Base-by-base conservation (phyloP, 1,140 invertebrate genomes). In the Bombus impatiens region DNA sequence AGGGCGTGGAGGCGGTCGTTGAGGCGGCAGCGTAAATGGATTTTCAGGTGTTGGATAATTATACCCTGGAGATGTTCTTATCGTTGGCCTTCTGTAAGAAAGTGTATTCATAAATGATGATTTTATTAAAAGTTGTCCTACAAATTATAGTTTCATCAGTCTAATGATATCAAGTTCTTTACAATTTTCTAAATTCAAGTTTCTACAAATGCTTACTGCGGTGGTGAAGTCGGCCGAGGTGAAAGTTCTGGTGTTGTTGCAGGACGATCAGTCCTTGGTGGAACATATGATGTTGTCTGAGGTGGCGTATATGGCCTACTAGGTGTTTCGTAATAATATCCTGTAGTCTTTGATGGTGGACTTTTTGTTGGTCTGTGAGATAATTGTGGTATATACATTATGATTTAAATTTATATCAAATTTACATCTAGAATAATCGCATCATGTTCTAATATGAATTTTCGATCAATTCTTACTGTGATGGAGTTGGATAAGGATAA, bases 301-400 rank as follows among this genome's bases (percentile, higher is more conserved):
- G 44, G 18, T 47, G 72, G 40, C n/a, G 72, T n/a, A 32, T 47
- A 47, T 57, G 82, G 85, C 1, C 67, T 77, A 8, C 57, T 37
- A 25, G 89, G 89, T 42, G 76, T 71, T 13, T 83, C 67, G 47
- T 90, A 89, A 47, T 22, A 18, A 42, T 91, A 91, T 25, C 81
- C 86, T 22, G 67, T 10, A 32, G n/a, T 53, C 32, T 13, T 57
- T 53, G 88, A 67, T 10, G 78, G 81, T 76, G 53, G 79, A 40
- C 84, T 47, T 25, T 85, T 47, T 53, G 88, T 57, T 28, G 74
- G 47, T 37, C 42, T 75, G 6, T 28, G 42, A 44, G 65, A 6
- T 35, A 18, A 67, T 18, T 1, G 15, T 35, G 9, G 0, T n/a
- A 25, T 42, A 28, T 77, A 68, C 57, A 79, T 67, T 67, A 67